phyloP scores from a whole-genome alignment of 1,140 invertebrate genomes.

The Philotrypesis tridentata region DNA sequence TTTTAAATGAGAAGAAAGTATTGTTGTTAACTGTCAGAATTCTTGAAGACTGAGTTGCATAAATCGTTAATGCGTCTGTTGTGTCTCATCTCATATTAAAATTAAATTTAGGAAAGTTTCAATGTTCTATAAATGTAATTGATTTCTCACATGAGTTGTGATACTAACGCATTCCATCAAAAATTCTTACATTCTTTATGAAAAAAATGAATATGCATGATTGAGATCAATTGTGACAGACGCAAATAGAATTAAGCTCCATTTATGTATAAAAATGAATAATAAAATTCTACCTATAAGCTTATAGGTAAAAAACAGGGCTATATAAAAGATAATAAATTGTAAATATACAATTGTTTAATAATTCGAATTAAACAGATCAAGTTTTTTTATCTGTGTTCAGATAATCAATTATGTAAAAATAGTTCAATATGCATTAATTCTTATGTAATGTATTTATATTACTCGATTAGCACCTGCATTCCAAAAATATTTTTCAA shows the following conservation, averaged over 20 bases:
- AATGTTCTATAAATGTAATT: conserved; percentile 28
- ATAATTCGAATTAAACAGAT: neutral
- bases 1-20: conserved; percentile 21
- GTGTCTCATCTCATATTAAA: conserved; percentile 15
- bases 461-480: too few species aligned
- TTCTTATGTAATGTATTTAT: neutral
- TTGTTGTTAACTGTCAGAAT: conserved; percentile 30
- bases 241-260: conserved; percentile 26
- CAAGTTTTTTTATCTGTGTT: neutral
- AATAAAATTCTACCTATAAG: conserved; percentile 4
- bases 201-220: conserved; percentile 11
- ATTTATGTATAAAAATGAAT: conserved; percentile 10
- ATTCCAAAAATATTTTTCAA: neutral
- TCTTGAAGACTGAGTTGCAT: conserved; percentile 39
- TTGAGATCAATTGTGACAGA: conserved; percentile 21
- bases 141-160: neutral
- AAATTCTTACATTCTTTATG: conserved; percentile 9
- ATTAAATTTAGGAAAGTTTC: neutral
- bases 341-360: conserved; percentile 17
- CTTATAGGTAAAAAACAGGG: neutral
- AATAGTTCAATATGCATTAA: neutral
- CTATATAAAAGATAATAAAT: neutral
- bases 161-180: conserved; percentile 23
- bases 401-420: neutral
- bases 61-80: conserved; percentile 38